These are phyloP conservation scores for Eupithecia inturbata DNA, from an alignment of 2,888 invertebrate species.

Conservation along the genomic window DNA sequence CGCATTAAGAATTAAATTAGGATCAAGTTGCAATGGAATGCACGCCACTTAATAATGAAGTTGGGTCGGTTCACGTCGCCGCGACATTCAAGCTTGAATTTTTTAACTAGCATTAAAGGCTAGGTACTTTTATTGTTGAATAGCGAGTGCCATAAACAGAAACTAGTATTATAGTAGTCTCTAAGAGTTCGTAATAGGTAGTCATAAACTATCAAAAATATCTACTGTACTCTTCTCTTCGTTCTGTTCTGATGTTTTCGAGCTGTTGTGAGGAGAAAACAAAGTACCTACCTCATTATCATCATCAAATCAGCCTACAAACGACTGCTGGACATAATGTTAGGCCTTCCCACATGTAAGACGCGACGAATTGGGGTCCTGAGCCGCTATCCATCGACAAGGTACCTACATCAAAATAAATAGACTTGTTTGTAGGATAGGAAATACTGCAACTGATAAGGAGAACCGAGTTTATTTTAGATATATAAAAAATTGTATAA, in stretches of 20 bases:
- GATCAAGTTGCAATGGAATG: slow-evolving; percentile 10
- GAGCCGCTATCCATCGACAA: not conserved
- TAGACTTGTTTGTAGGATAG: not conserved
- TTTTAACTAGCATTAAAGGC: not conserved
- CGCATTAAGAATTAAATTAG: slow-evolving; percentile 27
- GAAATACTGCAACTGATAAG: not conserved
- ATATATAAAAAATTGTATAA: not conserved
- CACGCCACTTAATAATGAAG: not conserved
- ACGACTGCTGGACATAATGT: not conserved
- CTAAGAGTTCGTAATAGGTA: too few relatives aligned
- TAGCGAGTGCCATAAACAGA: too few relatives aligned
- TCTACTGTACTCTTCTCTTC: not conserved
- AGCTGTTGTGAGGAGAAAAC: not conserved
- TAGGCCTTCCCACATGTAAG: not conserved
- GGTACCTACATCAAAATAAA: not conserved
- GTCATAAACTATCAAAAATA: too few relatives aligned
- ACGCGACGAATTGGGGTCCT: not conserved
- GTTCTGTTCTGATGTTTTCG: not conserved
- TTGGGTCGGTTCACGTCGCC: not conserved
- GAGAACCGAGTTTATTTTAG: not conserved
- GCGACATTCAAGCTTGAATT: not conserved
- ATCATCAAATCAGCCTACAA: not conserved
- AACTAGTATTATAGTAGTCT: too few relatives aligned
- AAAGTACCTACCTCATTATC: not conserved
- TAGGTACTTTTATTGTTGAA: not conserved